Evolutionary conservation across 2,113 vertebrate genomes (phyloP).

Genomic region (Eulemur macaco): DNA sequence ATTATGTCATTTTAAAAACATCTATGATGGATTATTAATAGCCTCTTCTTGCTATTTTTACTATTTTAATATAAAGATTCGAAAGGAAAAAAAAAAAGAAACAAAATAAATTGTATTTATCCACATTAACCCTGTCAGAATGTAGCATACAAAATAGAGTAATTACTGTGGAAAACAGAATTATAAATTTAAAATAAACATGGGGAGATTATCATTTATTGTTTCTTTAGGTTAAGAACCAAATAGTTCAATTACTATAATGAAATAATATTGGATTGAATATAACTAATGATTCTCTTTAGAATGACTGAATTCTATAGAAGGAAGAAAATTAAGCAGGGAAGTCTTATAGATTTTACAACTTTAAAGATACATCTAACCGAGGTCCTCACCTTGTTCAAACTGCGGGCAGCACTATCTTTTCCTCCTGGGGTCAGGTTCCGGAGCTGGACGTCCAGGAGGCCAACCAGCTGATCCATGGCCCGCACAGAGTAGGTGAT

Average conservation of each 20-base stretch:
- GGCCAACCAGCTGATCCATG: constrained; percentile 96
- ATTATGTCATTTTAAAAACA: background rate
- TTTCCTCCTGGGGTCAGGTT: constrained; percentile 97
- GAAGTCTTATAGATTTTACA: background rate
- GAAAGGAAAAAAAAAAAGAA: background rate
- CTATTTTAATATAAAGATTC: background rate
- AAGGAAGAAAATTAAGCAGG: background rate
- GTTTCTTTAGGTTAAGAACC: background rate
- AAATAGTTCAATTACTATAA: background rate
- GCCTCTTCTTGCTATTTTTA: background rate
- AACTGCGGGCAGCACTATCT: constrained; percentile 96
- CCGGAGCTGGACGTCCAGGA: constrained; percentile 95
- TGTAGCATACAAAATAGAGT: background rate
- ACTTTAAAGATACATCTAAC: background rate
- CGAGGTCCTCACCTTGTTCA: constrained; percentile 92
- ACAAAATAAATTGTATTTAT: background rate
- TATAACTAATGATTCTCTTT: background rate
- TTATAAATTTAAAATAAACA: background rate
- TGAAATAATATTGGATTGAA: background rate
- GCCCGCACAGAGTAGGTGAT: constrained; percentile 94
- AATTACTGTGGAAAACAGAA: background rate
- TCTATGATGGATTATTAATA: background rate
- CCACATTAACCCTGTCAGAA: background rate
- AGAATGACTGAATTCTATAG: background rate
- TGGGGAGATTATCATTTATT: background rate